Percentiles rank a stretch among this genome's conserved stretches.
Evolutionary conservation across 1,140 invertebrate species (phyloP).

Genomic region (Pristionchus pacificus): DNA sequence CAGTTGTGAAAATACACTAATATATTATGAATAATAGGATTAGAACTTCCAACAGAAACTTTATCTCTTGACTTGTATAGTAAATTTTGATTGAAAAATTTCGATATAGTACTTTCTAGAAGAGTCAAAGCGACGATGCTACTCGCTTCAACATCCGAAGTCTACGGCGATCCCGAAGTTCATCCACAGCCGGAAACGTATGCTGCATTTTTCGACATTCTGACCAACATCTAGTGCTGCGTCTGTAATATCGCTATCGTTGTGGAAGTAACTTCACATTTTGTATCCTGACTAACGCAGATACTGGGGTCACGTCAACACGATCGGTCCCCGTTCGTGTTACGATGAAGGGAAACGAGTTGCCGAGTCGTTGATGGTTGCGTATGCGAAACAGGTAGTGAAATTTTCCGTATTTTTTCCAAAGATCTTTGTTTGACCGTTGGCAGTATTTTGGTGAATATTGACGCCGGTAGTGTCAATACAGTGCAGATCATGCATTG

Average conservation of each 20-base stretch:
- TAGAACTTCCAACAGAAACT: too few relatives aligned
- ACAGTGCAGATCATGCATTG: too few relatives aligned
- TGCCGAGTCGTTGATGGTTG: constrained; percentile 90
- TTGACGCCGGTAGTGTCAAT: too few relatives aligned
- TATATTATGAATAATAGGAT: too few relatives aligned
- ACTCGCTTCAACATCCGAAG: constrained; percentile 94
- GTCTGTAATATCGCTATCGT: too few relatives aligned
- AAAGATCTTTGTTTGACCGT: too few relatives aligned
- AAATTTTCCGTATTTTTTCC: too few relatives aligned
- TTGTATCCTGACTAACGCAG: neutral
- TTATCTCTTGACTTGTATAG: neutral
- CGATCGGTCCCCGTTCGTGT: constrained; percentile 87
- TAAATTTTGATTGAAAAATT: neutral
- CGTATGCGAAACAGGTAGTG: constrained; percentile 73
- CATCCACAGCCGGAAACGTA: constrained; percentile 87
- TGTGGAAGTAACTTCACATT: neutral
- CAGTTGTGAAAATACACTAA: neutral
- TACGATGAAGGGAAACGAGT: constrained; percentile 98
- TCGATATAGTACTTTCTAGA: constrained; percentile 61
- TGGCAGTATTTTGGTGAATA: too few relatives aligned
- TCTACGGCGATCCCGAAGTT: constrained; percentile 92
- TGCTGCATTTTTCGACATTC: too few relatives aligned
- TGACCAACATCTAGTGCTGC: too few relatives aligned
- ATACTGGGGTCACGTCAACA: constrained; percentile 99
- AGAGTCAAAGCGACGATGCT: constrained; percentile 85